These are phyloP conservation scores for Gari tellinella DNA, from an alignment of 2,888 invertebrate genomes.

Conservation along the genomic window DNA sequence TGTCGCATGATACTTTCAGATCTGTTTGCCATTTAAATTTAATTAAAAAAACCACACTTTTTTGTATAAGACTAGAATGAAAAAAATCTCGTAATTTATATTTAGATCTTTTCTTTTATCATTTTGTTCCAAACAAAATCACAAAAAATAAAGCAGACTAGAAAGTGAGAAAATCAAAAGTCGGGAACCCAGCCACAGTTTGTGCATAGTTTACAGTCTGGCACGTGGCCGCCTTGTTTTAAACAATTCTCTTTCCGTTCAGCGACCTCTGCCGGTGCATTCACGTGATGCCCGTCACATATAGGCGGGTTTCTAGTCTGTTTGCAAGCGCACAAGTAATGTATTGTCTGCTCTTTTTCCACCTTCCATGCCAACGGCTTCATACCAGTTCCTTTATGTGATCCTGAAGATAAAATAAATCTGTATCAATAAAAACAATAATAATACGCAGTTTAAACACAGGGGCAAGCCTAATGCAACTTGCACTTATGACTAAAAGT, in stretches of 20 bases:
- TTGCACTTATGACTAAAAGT: no score
- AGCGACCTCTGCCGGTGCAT: conserved; percentile 71
- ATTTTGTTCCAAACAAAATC: no score
- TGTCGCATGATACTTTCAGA: no score
- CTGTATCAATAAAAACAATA: no score
- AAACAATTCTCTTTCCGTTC: conserved; percentile 66
- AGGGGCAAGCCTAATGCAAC: no score
- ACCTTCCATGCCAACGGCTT: conserved; percentile 78
- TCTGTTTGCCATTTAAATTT: no score
- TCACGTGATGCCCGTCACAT: conserved; percentile 79
- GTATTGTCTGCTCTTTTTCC: conserved; percentile 67
- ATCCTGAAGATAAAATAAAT: conserved; percentile 71
- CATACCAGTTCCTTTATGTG: conserved; percentile 77
- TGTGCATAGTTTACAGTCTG: conserved; percentile 72
- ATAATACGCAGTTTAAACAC: no score
- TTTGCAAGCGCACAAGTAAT: conserved; percentile 78
- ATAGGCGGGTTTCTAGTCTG: conserved; percentile 77
- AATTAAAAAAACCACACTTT: no score
- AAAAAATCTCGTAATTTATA: no score
- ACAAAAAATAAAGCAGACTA: no score
- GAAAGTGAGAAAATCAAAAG: conserved; percentile 67
- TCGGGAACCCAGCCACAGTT: conserved; percentile 81
- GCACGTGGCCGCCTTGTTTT: conserved; percentile 40
- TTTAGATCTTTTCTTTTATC: no score
- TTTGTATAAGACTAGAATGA: no score